A percentile compares a stretch with the other conserved stretches of the same genome.
Conservation (phyloP, 2,888 invertebrate species). For the Nyleta sp. region DNA sequence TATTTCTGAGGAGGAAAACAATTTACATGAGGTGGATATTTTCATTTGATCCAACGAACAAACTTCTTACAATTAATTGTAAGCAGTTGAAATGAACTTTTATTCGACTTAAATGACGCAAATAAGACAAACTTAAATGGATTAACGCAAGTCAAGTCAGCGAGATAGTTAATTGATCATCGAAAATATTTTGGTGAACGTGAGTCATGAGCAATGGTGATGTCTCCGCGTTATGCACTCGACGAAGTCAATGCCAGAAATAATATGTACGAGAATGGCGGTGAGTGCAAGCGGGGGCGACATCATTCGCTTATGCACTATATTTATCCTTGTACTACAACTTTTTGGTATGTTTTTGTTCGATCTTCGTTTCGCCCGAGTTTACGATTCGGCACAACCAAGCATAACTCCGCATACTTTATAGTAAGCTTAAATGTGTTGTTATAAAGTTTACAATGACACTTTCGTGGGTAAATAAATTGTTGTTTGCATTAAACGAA, state of each 20-base stretch:
- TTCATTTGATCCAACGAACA: too few relatives aligned
- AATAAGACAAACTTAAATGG: neutral
- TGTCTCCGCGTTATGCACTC: slow-evolving; percentile 70
- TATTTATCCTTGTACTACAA: slow-evolving; percentile 74
- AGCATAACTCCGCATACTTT: slow-evolving; percentile 19
- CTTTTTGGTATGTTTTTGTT: slow-evolving; percentile 42
- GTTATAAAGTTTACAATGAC: slow-evolving; percentile 26
- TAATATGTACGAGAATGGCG: slow-evolving; percentile 74
- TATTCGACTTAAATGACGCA: neutral
- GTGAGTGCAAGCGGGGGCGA: slow-evolving; percentile 71
- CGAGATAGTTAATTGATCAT: slow-evolving; percentile 62
- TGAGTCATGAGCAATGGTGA: slow-evolving; percentile 77
- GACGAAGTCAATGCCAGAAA: slow-evolving; percentile 79
- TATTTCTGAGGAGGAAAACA: too few relatives aligned
- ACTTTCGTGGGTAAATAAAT: slow-evolving; percentile 12
- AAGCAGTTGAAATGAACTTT: too few relatives aligned
- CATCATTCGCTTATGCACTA: slow-evolving; percentile 78
- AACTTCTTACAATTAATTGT: too few relatives aligned
- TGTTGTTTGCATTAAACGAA: slow-evolving; percentile 1
- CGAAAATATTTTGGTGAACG: slow-evolving; percentile 73
- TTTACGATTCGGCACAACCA: slow-evolving; percentile 26
- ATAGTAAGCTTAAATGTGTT: slow-evolving; percentile 12
- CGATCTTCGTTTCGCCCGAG: slow-evolving; percentile 42
- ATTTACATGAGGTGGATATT: too few relatives aligned
- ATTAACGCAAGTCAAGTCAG: slow-evolving; percentile 29